Conservation (phyloP, 1,140 invertebrate genomes). For the Agrilus planipennis region DNA sequence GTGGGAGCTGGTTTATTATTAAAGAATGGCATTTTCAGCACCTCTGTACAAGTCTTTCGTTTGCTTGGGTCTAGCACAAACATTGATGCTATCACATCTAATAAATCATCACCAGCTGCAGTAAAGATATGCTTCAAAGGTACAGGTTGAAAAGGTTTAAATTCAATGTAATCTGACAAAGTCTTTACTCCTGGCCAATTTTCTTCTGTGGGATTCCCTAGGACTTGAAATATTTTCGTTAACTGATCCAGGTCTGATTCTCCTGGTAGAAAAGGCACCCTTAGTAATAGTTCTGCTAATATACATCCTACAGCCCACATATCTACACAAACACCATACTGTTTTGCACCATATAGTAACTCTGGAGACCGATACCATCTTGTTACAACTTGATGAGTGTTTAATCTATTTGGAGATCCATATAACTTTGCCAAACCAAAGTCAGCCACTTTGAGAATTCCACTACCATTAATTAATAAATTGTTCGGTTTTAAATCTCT, state of each 20-base stretch:
- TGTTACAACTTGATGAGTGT: conserved; percentile 98
- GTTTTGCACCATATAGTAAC: conserved; percentile 85
- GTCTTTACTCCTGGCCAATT: conserved; percentile 81
- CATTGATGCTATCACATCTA: conserved; percentile 69
- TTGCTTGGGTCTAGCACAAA: conserved; percentile 76
- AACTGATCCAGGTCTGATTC: conserved; percentile 96
- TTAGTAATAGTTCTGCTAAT: conserved; percentile 83
- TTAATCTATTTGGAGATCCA: conserved; percentile 91
- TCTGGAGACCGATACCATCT: conserved; percentile 90
- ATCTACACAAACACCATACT: conserved; percentile 93
- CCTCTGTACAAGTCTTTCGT: conserved; percentile 69
- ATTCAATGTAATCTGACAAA: conserved; percentile 87
- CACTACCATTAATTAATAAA: conserved; percentile 84
- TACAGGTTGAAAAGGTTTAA: conserved; percentile 74
- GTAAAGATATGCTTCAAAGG: conserved; percentile 89
- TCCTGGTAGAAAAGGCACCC: conserved; percentile 89
- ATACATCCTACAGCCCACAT: conserved; percentile 99
- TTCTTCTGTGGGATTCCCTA: conserved; percentile 84
- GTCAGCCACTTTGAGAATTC: conserved; percentile 93
- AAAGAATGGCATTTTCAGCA: conserved; percentile 73
- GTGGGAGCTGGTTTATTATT: conserved; percentile 85
- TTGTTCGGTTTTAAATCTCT: conserved; percentile 99
- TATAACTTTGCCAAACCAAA: conserved; percentile 97
- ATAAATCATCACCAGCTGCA: conserved; percentile 86
- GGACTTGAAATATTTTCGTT: conserved; percentile 84